phyloP scores from a whole-genome alignment of 1,140 invertebrate genomes.

The Bombyx mandarina region DNA sequence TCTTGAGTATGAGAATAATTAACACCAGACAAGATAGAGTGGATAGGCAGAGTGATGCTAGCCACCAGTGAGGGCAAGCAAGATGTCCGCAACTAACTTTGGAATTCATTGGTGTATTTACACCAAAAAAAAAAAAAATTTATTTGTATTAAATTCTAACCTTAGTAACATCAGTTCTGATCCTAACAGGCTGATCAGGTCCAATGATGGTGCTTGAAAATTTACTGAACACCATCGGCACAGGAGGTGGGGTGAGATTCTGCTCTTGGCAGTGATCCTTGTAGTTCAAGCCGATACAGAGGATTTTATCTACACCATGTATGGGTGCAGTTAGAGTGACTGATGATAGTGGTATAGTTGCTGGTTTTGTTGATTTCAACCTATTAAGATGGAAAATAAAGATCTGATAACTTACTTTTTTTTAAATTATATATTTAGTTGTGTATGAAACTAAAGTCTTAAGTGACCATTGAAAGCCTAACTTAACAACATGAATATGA shows the following conservation, averaged over 20 bases:
- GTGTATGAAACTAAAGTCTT: too few relatives aligned
- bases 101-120: too few relatives aligned
- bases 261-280: constrained; percentile 79
- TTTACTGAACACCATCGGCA: constrained; percentile 80
- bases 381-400: constrained; percentile 7
- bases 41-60: too few relatives aligned
- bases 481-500: too few relatives aligned
- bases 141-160: constrained; percentile 15
- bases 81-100: too few relatives aligned
- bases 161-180: constrained; percentile 49
- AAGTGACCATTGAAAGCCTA: too few relatives aligned
- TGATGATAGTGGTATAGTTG: constrained; percentile 36
- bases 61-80: too few relatives aligned
- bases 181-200: constrained; percentile 77
- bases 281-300: constrained; percentile 81
- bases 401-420: not conserved
- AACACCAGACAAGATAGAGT: too few relatives aligned
- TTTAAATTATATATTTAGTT: too few relatives aligned
- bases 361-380: constrained; percentile 18
- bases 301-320: constrained; percentile 75
- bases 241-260: constrained; percentile 73
- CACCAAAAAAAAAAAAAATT: too few relatives aligned
- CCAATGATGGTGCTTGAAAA: constrained; percentile 84
- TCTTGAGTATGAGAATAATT: too few relatives aligned
- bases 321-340: constrained; percentile 72